Conservation (phyloP, 2,797 vertebrate genomes). For the Oryzias dopingdopingensis region DNA sequence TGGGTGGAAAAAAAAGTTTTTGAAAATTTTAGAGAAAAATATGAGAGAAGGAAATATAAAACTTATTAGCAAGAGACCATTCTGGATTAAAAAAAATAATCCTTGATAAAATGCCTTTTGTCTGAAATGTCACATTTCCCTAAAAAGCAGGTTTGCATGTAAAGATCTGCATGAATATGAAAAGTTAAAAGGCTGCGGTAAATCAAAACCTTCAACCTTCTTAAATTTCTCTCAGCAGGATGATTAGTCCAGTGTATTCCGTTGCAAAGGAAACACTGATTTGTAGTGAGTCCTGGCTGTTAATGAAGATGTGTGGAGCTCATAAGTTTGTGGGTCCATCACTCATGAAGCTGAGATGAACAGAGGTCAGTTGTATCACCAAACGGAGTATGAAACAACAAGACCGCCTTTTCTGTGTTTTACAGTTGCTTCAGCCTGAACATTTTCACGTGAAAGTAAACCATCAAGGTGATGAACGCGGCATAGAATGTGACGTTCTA, state of each 20-base stretch:
- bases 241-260: slow-evolving; percentile 21
- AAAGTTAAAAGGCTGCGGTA: slow-evolving; percentile 2
- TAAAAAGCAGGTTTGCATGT: background rate
- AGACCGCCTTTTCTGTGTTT: slow-evolving; percentile 14
- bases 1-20: too few relatives aligned
- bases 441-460: slow-evolving; percentile 23
- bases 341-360: slow-evolving; percentile 41
- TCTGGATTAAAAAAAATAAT: too few relatives aligned
- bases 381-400: slow-evolving; percentile 33
- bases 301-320: slow-evolving; percentile 33
- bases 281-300: slow-evolving; percentile 44
- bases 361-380: slow-evolving; percentile 33
- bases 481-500: slow-evolving; percentile 19
- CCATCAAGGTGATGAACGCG: slow-evolving; percentile 18
- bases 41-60: too few relatives aligned
- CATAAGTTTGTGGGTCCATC: slow-evolving; percentile 33
- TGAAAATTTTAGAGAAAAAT: too few relatives aligned
- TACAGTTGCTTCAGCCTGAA: slow-evolving; percentile 18
- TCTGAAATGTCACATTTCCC: too few relatives aligned
- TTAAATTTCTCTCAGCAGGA: slow-evolving; percentile 17
- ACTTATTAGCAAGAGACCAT: too few relatives aligned
- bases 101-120: too few relatives aligned
- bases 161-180: background rate
- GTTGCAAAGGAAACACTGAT: slow-evolving; percentile 33
- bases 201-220: slow-evolving; percentile 13